Evolutionary conservation across 2,888 invertebrate species (phyloP), one percentile per base, ranked within the genome.

Genomic region (Panopea generosa): DNA sequence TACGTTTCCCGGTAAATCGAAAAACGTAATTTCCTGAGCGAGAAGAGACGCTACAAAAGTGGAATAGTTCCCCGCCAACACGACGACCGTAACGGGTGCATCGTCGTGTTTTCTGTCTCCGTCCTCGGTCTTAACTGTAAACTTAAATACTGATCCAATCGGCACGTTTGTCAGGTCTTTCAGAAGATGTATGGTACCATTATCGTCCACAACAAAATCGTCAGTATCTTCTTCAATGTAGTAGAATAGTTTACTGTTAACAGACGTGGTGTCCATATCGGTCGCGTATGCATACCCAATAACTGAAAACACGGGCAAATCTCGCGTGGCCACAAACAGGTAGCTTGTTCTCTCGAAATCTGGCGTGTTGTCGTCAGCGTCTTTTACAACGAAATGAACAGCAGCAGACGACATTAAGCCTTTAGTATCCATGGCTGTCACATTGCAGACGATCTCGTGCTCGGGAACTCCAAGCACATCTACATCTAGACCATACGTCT

Each of bases 191-290:
- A 77, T 47, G 0, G 71, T 67, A 20, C 76, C 71, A 29, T 67
- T 71, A n/a, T 77, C 62, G 47, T 77, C 76, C 24, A 71, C 50
- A 2, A 68, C 55, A 61, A 71, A 71, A 9, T 56, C 62, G 4
- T 62, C 49, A 2, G 29, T 45, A 0, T 67, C 49, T 2, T 45
- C 57, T 20, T 63, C 57, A 9, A 68, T 67, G 18, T 66, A 40
- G 52, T 77, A 77, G 45, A 62, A 71, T 24, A 77, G n/a, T 29
- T 67, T 50, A 43, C 56, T 71, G 33, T 77, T 77, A 18, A 45
- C 57, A 14, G 62, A n/a, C 3, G 76, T 27, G 11, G 71, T 77
- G 43, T 71, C 76, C 7, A 52, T 40, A 22, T 77, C 76, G 26
- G 57, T 47, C n/a, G 76, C 76, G 24, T 27, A 27, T 18, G 69